These are phyloP conservation scores for Diadophis punctatus DNA, from an alignment of 2,113 vertebrate genomes.

Conservation along the genomic window DNA sequence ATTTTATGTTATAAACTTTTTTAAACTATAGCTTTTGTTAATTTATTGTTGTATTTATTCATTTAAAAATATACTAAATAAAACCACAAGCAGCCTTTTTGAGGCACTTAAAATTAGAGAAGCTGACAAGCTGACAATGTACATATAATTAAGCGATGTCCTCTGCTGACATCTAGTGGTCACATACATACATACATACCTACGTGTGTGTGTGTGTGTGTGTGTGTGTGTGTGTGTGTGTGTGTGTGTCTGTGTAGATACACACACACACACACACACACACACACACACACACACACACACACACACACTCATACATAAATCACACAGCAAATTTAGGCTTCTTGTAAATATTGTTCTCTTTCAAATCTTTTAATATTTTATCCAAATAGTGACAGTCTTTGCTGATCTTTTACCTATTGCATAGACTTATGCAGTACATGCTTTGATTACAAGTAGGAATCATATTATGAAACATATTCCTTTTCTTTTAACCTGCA, in stretches of 20 bases:
- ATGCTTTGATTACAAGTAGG: not conserved
- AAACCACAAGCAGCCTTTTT: constrained; percentile 58
- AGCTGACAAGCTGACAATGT: constrained; percentile 37
- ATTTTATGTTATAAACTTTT: not conserved
- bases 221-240: no score
- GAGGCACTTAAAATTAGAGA: constrained; percentile 59
- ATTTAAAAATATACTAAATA: constrained; percentile 55
- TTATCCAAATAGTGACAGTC: not conserved
- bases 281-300: no score
- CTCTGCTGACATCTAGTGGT: constrained; percentile 71
- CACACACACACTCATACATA: not conserved
- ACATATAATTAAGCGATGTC: constrained; percentile 38
- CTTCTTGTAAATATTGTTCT: constrained; percentile 22
- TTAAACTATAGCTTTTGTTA: constrained; percentile 21
- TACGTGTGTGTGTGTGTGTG: no score
- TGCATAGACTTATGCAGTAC: not conserved
- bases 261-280: no score
- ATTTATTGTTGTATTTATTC: constrained; percentile 54
- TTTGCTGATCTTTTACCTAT: not conserved
- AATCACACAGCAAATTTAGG: constrained; percentile 35
- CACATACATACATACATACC: fast-evolving
- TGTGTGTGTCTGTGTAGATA: no score
- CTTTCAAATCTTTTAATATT: not conserved
- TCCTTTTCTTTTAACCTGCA: not conserved
- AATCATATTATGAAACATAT: not conserved